phyloP scores from a whole-genome alignment of 1,140 invertebrate genomes.

The Pectinophora gossypiella region DNA sequence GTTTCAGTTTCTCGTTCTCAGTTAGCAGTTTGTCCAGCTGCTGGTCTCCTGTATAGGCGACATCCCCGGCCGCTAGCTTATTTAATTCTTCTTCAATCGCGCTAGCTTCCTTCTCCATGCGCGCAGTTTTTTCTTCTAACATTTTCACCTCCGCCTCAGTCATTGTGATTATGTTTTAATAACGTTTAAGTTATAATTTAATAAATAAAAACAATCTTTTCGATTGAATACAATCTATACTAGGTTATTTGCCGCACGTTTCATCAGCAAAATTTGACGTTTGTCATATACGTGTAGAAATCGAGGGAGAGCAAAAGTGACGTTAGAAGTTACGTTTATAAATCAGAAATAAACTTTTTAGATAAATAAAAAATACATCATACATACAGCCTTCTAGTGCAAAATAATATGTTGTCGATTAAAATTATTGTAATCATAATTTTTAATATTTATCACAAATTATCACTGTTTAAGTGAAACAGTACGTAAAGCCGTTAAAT shows the following conservation, averaged over 20 bases:
- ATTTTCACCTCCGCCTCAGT: conserved; percentile 32
- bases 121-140: conserved; percentile 49
- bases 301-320: too few relatives aligned
- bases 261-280: conserved; percentile 13
- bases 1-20: conserved; percentile 91
- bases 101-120: conserved; percentile 72
- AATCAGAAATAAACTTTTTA: too few relatives aligned
- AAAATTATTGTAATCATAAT: too few relatives aligned
- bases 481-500: too few relatives aligned
- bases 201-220: not conserved
- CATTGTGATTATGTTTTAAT: conserved; percentile 17
- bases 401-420: too few relatives aligned
- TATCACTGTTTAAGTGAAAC: too few relatives aligned
- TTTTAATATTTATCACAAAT: too few relatives aligned
- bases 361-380: too few relatives aligned
- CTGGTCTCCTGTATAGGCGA: conserved; percentile 47
- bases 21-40: conserved; percentile 77
- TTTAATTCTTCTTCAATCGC: conserved; percentile 74
- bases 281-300: conserved; percentile 3
- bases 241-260: conserved; percentile 24
- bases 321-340: too few relatives aligned
- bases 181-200: not conserved
- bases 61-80: conserved; percentile 50
- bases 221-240: not conserved
- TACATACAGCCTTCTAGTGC: too few relatives aligned